A percentile compares a stretch with the other conserved stretches of the same genome.
Evolutionary conservation across 2,888 invertebrate species (phyloP).

Genomic region (Cerastis rubricosa): DNA sequence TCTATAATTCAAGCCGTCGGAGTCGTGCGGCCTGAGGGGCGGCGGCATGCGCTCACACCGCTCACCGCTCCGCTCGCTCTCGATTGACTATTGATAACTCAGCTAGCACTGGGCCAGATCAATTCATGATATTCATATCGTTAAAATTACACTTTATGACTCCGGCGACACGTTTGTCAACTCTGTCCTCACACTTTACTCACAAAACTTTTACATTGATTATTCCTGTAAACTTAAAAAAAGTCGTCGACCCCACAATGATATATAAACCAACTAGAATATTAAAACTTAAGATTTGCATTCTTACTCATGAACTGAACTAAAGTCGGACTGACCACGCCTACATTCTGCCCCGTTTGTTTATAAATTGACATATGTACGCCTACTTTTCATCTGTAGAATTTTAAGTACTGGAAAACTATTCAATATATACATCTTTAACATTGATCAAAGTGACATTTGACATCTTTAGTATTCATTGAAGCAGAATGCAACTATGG

Average conservation of each 20-base stretch:
- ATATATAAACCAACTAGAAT: conserved; percentile 14
- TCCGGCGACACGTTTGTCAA: neutral
- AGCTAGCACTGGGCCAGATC: conserved; percentile 51
- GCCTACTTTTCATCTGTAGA: too few relatives aligned
- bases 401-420: too few relatives aligned
- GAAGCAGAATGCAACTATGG: too few relatives aligned
- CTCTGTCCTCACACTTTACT: neutral
- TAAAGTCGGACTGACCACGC: too few relatives aligned
- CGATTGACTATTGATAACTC: conserved; percentile 40
- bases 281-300: conserved; percentile 17
- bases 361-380: too few relatives aligned
- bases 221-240: conserved; percentile 25
- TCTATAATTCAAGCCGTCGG: conserved; percentile 85
- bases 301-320: too few relatives aligned
- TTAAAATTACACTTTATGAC: conserved; percentile 53
- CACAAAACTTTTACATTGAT: conserved; percentile 25
- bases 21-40: conserved; percentile 45
- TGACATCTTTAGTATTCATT: too few relatives aligned
- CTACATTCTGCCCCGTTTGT: too few relatives aligned
- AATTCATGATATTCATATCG: conserved; percentile 65
- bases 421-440: too few relatives aligned
- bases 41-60: conserved; percentile 5
- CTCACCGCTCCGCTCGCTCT: conserved; percentile 34
- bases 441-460: too few relatives aligned
- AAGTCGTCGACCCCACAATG: neutral